These are phyloP conservation scores for Ceratoteleas bidentatus DNA, from an alignment of 1,140 invertebrate genomes.

Conservation along the genomic window DNA sequence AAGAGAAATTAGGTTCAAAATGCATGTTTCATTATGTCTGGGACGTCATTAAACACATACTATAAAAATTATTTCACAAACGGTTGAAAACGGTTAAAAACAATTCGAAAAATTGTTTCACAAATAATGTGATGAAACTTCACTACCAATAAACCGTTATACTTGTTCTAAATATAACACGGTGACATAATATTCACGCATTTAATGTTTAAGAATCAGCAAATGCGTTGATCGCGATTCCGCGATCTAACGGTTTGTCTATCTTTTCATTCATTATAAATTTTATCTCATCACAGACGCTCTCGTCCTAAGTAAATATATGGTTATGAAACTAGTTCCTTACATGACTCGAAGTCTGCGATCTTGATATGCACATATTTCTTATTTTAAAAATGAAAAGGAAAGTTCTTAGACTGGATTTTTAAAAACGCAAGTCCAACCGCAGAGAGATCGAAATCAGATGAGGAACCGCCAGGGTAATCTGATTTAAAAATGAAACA, in stretches of 20 bases:
- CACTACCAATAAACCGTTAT: conserved; percentile 14
- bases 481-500: conserved; percentile 23
- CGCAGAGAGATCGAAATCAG: conserved; percentile 36
- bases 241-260: conserved; percentile 49
- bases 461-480: conserved; percentile 22
- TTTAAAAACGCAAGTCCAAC: conserved; percentile 29
- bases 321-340: conserved; percentile 52
- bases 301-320: conserved; percentile 49
- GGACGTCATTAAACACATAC: too few relatives aligned
- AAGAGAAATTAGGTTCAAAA: too few relatives aligned
- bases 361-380: conserved; percentile 53
- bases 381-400: conserved; percentile 52
- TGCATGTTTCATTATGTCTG: too few relatives aligned
- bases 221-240: conserved; percentile 35
- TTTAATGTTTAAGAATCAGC: conserved; percentile 38
- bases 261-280: conserved; percentile 60
- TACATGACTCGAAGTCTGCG: conserved; percentile 43
- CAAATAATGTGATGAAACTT: background rate
- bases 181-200: background rate
- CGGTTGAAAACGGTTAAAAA: too few relatives aligned
- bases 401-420: conserved; percentile 43
- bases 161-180: conserved; percentile 28
- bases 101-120: background rate
- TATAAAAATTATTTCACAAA: background rate
- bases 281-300: conserved; percentile 54